A percentile compares a stretch with the other conserved stretches of the same genome.
Conservation (phyloP, 1,140 invertebrate genomes). For the Leptestheria dahalacensis region DNA sequence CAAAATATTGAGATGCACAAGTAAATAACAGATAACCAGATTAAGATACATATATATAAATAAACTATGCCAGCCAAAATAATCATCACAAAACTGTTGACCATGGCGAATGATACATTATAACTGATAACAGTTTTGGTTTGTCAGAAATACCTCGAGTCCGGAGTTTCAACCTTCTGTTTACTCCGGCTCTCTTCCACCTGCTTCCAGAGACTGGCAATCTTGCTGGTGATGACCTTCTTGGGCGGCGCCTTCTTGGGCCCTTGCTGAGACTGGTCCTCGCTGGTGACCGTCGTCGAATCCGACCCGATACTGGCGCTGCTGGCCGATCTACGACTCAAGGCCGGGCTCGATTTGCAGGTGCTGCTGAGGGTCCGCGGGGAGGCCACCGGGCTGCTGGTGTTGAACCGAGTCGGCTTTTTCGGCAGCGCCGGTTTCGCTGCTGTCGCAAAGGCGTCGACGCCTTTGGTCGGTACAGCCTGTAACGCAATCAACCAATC, state of each 20-base stretch:
- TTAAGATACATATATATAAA: no score
- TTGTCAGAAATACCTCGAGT: no score
- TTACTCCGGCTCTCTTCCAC: constrained; percentile 54
- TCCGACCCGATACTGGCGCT: constrained; percentile 42
- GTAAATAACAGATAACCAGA: no score
- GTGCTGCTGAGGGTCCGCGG: neutral
- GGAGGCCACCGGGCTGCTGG: constrained; percentile 14
- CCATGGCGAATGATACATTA: no score
- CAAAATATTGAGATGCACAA: no score
- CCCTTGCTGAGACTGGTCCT: constrained; percentile 29
- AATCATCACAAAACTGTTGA: no score
- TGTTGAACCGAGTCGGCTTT: constrained; percentile 20
- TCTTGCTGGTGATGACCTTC: constrained; percentile 67
- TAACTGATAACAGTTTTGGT: no score
- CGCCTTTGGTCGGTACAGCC: neutral
- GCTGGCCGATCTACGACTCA: constrained; percentile 33
- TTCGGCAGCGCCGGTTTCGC: constrained; percentile 19
- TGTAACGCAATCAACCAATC: neutral
- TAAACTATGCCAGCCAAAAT: no score
- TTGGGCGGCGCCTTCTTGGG: constrained; percentile 24
- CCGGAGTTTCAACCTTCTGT: constrained; percentile 32
- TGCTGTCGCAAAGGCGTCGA: constrained; percentile 11
- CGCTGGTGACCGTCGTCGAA: constrained; percentile 17
- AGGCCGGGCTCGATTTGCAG: constrained; percentile 1
- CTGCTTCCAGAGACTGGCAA: constrained; percentile 74